These are phyloP conservation scores for Eulemur rufifrons DNA, from an alignment of 2,113 vertebrate species.

Conservation along the genomic window DNA sequence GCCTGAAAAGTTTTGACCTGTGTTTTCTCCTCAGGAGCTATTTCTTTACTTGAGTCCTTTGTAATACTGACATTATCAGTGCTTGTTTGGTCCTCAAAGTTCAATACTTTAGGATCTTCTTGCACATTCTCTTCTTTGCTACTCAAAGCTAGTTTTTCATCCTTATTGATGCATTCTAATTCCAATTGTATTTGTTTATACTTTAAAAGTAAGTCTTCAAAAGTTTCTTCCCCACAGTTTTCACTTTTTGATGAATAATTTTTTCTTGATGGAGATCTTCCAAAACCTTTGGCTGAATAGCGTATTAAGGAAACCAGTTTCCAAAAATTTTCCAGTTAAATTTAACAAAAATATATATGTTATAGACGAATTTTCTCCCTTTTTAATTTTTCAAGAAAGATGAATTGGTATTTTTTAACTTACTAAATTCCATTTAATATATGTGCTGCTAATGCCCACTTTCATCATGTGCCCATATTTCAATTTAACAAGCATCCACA, in stretches of 20 bases:
- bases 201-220: conserved; percentile 96
- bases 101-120: conserved; percentile 63
- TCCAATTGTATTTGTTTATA: conserved; percentile 98
- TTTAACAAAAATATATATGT: conserved; percentile 57
- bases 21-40: conserved; percentile 83
- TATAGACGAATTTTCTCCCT: conserved; percentile 32
- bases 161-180: conserved; percentile 96
- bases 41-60: conserved; percentile 78
- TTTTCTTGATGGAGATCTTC: conserved; percentile 88
- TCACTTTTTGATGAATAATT: conserved; percentile 87
- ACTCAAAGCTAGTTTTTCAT: conserved; percentile 93
- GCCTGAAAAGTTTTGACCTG: conserved; percentile 94
- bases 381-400: conserved; percentile 52
- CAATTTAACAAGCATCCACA: conserved; percentile 53
- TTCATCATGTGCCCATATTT: conserved; percentile 39
- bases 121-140: conserved; percentile 82
- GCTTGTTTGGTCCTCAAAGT: conserved; percentile 79
- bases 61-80: conserved; percentile 84
- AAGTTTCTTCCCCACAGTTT: conserved; percentile 92
- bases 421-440: conserved; percentile 60
- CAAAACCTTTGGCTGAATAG: conserved; percentile 89
- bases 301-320: conserved; percentile 84
- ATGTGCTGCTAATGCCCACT: conserved; percentile 15
- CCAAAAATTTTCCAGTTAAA: conserved; percentile 63
- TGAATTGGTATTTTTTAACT: conserved; percentile 51